Percentiles rank a stretch among this genome's conserved stretches.
These are phyloP conservation scores for Odontomachus brunneus DNA, from an alignment of 1,140 invertebrate species.

Conservation along the genomic window DNA sequence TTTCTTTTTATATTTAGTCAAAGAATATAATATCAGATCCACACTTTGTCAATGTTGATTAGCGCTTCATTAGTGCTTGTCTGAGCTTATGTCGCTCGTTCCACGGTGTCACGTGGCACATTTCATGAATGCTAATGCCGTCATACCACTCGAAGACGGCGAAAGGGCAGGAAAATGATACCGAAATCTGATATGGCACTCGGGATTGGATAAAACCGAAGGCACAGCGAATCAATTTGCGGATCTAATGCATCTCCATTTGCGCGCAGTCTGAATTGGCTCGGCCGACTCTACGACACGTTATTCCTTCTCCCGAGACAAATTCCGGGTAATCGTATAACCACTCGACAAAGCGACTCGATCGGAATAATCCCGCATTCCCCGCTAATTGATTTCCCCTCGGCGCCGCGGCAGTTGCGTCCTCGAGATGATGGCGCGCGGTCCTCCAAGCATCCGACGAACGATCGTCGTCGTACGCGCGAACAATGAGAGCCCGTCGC, in stretches of 20 bases:
- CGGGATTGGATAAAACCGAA: too few species aligned
- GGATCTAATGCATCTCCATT: background rate
- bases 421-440: constrained; percentile 38
- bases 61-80: too few species aligned
- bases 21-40: too few species aligned
- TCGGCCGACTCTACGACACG: background rate
- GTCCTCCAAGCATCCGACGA: constrained; percentile 38
- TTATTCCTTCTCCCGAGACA: background rate
- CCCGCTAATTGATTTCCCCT: constrained; percentile 49
- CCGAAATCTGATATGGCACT: too few species aligned
- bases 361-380: constrained; percentile 47
- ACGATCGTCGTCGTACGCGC: constrained; percentile 3
- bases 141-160: too few species aligned
- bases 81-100: too few species aligned
- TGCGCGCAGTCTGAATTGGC: background rate
- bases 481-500: constrained; percentile 48
- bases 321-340: constrained; percentile 21
- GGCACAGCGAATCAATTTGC: too few species aligned
- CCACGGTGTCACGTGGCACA: too few species aligned
- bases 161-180: too few species aligned
- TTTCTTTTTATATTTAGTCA: too few species aligned
- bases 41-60: too few species aligned
- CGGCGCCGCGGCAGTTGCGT: constrained; percentile 25
- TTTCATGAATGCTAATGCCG: too few species aligned
- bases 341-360: constrained; percentile 25